Evolutionary conservation across 53 echinoderm and acorn worm species (phyloP).

Genomic region (Arbacia lixula): DNA sequence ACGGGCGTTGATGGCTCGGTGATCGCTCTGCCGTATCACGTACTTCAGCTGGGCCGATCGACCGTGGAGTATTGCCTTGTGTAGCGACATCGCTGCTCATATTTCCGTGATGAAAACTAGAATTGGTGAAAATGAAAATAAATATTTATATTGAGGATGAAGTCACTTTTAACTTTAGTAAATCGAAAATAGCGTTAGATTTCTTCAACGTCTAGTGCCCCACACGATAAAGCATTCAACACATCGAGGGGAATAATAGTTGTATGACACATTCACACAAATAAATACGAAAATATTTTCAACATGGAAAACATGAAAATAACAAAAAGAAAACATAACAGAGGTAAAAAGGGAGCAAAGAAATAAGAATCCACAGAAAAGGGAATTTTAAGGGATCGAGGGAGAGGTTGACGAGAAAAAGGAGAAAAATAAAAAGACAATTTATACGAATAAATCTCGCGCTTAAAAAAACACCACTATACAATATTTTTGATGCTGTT

Average conservation of each 20-base stretch:
- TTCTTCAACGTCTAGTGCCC: too few species aligned
- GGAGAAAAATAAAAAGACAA: not conserved
- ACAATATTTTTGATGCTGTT: too few species aligned
- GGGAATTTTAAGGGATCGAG: not conserved
- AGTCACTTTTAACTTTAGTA: too few species aligned
- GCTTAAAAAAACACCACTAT: too few species aligned
- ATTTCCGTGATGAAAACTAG: not conserved
- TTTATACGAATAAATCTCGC: too few species aligned
- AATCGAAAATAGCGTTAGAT: too few species aligned
- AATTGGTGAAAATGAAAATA: not conserved
- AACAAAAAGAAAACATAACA: not conserved
- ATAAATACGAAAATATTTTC: not conserved
- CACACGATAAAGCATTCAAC: not conserved
- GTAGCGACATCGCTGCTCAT: constrained; percentile 26
- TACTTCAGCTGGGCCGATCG: constrained; percentile 2
- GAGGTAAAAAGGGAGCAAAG: not conserved
- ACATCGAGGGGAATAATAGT: not conserved
- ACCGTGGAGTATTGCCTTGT: constrained; percentile 26
- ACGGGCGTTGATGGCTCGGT: not conserved
- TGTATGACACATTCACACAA: not conserved
- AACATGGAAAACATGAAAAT: not conserved
- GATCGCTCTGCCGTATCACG: not conserved
- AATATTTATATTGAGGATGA: too few species aligned
- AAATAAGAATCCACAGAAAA: not conserved
- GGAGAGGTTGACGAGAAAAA: not conserved